Evolutionary conservation across 2,888 invertebrate species (phyloP), one percentile per base, ranked within the genome.

Genomic region (Tipula vernalis): DNA sequence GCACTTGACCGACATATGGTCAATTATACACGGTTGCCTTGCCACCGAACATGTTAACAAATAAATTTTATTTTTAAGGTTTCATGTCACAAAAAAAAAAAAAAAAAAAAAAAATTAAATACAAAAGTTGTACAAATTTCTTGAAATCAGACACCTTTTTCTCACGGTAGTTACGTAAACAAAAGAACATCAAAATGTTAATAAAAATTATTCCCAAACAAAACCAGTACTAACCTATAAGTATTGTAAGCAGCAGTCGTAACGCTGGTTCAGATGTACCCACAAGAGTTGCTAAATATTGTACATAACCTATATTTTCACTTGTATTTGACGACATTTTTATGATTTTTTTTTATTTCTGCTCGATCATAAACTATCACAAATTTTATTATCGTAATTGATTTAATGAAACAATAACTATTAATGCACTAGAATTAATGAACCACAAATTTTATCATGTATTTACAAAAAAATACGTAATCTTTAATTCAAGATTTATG

Each of bases 261-360:
- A 96, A 88, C 0, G 95, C 96, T 13, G 95, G 94, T 87, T 94
- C 94, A 0, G 94, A 93, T 0, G 94, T 93, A 0, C 94, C 94
- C 86, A 94, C 90, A 0, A 91, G 71, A 39, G 89, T 88, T 0
- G 95, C 93, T 3, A 94, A 87, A 41, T 87, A 88, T 12, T 87
- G 87, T 71, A 89, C 87, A 0, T 89, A 83, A 36, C 89, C 88
- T 85, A 85, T 18, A 18, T 85, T 42, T 42, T 28, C 28, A 28
- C 71, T 71, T 71, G 71, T 28, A 71, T 36, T 42, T 13, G 85
- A 10, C 85, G 39, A n/a, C 84, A 84, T 84, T 39, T 39, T 71
- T 71, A 12, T 10, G 44, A 44, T 12, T 44, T 44, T 44, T 44
- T 51, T 10, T 51, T 18, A 6, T 6, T 18, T 57, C 18, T 57